Base-by-base conservation (phyloP, 1,140 invertebrate species). In the Ceratina calcarata region DNA sequence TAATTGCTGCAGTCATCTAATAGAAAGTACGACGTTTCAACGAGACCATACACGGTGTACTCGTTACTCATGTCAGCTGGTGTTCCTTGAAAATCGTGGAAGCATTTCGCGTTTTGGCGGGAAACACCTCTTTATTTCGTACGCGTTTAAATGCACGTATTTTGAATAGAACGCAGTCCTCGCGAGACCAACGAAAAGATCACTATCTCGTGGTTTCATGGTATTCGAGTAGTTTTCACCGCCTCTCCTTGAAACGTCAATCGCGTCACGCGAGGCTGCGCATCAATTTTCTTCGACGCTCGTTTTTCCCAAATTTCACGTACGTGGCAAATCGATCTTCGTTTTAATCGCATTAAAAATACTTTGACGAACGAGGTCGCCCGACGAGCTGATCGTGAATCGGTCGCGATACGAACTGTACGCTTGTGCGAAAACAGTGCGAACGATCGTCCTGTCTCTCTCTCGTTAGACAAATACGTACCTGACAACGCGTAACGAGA, bases 171-270 rank as follows among this genome's bases (percentile, higher is more conserved):
- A 69, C 10, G 37, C 37, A 45, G 37, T 10, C 37, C 10, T 45
- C 37, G 64, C 55, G 18, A 22, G 18, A 27, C 58, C 60, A 55
- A 18, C 71, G 4, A 10, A 4, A 24, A 78, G 77, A 79, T 74
- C 8, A 32, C 0, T 58, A 79, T 79, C 69, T 64, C 62, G 53
- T 66, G 70, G 37, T 73, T 60, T 22, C 27, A 79, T 49, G 22
- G 61, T 58, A 72, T 79, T 66, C 55, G 37, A 45, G 37, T 45
- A 66, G 55, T 74, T 74, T 74, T 73, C 77, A 73, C 77, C 60
- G 76, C 18, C 49, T 72, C 76, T 70, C 64, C 49, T 32, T 20
- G 65, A 73, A 71, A 45, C 24, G 15, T 18, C 32, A 32, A 65
- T 58, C 32, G 78, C 71, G 53, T 60, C 53, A 65, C 60, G 76